A percentile compares a stretch with the other conserved stretches of the same genome.
Evolutionary conservation across 2,797 vertebrate genomes (phyloP).

Genomic region (Ctenosaura bakeri): DNA sequence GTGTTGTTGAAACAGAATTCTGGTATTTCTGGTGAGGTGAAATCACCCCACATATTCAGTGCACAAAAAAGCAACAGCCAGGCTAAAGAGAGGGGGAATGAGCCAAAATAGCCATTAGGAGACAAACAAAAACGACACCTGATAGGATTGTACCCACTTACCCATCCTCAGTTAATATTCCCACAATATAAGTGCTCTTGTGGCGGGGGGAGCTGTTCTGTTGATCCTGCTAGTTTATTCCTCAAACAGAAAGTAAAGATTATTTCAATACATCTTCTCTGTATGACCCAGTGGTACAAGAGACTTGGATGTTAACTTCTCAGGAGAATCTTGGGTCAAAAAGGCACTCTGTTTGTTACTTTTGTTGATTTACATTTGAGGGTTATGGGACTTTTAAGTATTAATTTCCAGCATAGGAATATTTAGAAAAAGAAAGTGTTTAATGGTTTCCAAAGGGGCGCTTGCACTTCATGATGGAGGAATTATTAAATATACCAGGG

Average conservation of each 20-base stretch:
- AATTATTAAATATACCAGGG: conserved; percentile 10
- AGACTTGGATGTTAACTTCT: neutral
- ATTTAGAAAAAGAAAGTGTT: neutral
- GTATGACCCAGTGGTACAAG: neutral
- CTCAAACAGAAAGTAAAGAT: neutral
- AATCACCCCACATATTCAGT: neutral
- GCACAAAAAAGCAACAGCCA: neutral
- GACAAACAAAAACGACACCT: neutral
- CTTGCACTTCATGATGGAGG: neutral
- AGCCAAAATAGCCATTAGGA: too few species aligned
- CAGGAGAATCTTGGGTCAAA: neutral
- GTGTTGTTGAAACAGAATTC: neutral
- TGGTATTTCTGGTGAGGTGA: neutral
- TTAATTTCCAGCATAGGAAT: conserved; percentile 24
- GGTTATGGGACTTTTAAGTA: neutral
- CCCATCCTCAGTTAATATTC: neutral
- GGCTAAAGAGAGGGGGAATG: too few species aligned
- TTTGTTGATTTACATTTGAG: neutral
- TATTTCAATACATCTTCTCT: neutral
- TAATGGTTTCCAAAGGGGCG: neutral
- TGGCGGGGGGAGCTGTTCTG: neutral
- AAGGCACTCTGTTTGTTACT: neutral
- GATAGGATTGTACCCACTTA: neutral
- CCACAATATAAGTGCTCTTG: neutral
- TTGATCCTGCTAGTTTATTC: neutral